Evolutionary conservation across 2,797 vertebrate species (phyloP).

Genomic region (Sebastes reedi): DNA sequence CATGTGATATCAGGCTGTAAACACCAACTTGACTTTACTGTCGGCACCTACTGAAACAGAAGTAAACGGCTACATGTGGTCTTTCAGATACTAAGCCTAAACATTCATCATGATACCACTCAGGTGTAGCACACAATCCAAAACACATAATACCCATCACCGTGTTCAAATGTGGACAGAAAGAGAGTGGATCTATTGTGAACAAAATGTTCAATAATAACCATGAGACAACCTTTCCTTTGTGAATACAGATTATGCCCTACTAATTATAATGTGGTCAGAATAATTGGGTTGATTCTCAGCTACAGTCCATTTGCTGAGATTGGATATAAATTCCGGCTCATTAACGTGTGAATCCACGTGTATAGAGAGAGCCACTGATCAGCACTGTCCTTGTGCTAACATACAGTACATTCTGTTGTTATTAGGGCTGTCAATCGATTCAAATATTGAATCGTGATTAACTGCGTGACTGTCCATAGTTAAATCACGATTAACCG

Average conservation of each 20-base stretch:
- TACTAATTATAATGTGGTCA: slow-evolving; percentile 24
- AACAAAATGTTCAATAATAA: slow-evolving; percentile 22
- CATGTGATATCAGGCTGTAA: background rate
- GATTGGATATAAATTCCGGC: slow-evolving; percentile 28
- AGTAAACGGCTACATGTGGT: background rate
- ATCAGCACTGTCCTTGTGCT: slow-evolving; percentile 4
- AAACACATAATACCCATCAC: background rate
- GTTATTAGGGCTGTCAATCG: background rate
- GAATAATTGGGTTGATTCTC: slow-evolving; percentile 37
- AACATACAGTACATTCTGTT: background rate
- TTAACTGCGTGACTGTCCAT: no score
- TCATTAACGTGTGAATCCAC: slow-evolving; percentile 43
- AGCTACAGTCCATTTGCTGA: slow-evolving; percentile 43
- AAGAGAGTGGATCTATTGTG: slow-evolving; percentile 2
- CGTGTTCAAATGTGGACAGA: background rate
- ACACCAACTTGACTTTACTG: background rate
- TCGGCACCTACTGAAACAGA: background rate
- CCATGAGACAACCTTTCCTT: slow-evolving; percentile 19
- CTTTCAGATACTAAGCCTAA: background rate
- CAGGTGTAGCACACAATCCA: background rate
- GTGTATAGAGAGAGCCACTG: background rate
- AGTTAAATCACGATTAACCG: no score
- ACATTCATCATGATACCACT: background rate
- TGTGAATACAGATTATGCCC: slow-evolving; percentile 32
- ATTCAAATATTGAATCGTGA: no score